Base-by-base conservation (phyloP, 2,113 vertebrate species). In the Callithrix jacchus region DNA sequence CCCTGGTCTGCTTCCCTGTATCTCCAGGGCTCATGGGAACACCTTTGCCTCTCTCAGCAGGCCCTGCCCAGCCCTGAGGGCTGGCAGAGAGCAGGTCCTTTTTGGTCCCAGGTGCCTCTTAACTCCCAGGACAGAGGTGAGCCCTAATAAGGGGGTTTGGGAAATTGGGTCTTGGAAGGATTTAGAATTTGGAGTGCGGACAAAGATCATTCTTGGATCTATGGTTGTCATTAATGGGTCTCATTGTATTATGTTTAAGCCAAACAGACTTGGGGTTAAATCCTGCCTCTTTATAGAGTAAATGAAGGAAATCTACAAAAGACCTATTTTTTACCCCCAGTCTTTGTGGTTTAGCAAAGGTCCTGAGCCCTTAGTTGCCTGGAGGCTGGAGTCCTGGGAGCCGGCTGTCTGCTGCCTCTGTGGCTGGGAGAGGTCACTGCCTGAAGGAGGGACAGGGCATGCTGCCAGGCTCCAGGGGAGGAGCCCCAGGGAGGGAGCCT, bases 81-180 rank as follows among this genome's bases (percentile, higher is more conserved):
- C n/a, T 58, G 61, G 77, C 81, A 82, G n/a, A 35, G 12, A 54
- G 91, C 85, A 18, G 6, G 35, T 80, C 89, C 68, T 88, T 77
- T 76, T 68, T 71, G 84, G 96, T 56, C 64, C 11, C 85, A 8
- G 47, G 74, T 47, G 32, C 47, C 80, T 56, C 94, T 61, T 68
- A 14, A 20, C 47, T 95, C 73, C 71, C 71, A 80, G 77, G 70
- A 96, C 32, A 17, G 10, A 97, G 96, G 97, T 98, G 79, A 97
- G 97, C 64, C 12, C 70, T 20, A 40, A 1, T 21, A 7, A 32
- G 5, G 40, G n/a, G 42, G 32, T 17, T 74, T 90, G 90, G 54
- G 90, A 81, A 79, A 30, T n/a, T 40, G 89, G 35, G 47, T 12
- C 82, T 10, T 9, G 12, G 45, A 25, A 81, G 40, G 20, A 42